Evolutionary conservation across 2,113 vertebrate species (phyloP).

Genomic region (Patagioenas fasciata): DNA sequence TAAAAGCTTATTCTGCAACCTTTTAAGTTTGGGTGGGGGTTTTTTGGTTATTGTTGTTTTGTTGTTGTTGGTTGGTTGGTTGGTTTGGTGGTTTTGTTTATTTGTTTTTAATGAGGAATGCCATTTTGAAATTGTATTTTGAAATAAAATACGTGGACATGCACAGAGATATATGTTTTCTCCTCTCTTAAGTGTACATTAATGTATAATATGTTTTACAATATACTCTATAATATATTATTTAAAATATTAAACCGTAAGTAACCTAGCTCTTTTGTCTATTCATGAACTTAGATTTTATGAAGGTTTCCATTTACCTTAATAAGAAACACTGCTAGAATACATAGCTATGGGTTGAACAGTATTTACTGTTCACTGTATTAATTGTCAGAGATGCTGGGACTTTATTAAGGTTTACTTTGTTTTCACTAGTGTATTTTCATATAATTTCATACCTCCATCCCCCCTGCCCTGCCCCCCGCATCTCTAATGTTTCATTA

Average conservation of each 20-base stretch:
- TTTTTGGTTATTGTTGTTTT: too few species aligned
- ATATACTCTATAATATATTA: neutral
- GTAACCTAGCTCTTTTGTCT: neutral
- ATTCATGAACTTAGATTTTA: neutral
- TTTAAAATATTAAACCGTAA: neutral
- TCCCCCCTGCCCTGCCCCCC: neutral
- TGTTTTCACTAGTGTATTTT: neutral
- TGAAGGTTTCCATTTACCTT: neutral
- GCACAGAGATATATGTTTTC: neutral
- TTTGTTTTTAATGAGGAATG: neutral
- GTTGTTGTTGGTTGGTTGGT: too few species aligned
- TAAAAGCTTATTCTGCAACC: neutral
- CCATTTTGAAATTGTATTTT: neutral
- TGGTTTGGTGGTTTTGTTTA: too few species aligned
- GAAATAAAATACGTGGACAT: neutral
- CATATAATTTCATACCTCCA: neutral
- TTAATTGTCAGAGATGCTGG: neutral
- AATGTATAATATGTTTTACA: neutral
- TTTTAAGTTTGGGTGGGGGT: neutral
- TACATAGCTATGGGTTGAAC: neutral
- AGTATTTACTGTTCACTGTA: neutral
- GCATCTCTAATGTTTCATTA: neutral
- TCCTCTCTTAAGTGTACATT: neutral
- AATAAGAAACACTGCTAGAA: neutral
- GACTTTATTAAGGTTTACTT: neutral